These are phyloP conservation scores for Collichthys lucidus DNA, from an alignment of 2,113 vertebrate genomes.

Conservation along the genomic window DNA sequence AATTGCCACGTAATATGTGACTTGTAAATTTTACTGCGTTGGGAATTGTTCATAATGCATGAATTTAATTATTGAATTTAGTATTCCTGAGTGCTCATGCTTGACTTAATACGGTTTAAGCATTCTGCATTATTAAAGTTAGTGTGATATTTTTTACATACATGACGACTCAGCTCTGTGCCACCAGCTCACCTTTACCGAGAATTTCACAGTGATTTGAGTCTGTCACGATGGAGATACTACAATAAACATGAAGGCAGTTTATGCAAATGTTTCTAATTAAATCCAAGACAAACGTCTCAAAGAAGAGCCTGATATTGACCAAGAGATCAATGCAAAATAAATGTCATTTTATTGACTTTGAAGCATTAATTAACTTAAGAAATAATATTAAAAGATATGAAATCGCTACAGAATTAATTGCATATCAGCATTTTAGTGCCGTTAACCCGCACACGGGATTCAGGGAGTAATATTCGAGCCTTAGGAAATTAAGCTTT, in stretches of 20 bases:
- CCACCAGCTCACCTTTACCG: neutral
- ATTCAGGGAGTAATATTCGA: neutral
- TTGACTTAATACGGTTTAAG: constrained; percentile 39
- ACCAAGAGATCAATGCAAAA: constrained; percentile 31
- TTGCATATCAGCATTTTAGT: neutral
- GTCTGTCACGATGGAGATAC: too few species aligned
- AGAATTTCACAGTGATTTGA: neutral
- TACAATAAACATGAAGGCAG: neutral
- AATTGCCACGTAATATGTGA: constrained; percentile 6
- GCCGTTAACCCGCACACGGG: neutral
- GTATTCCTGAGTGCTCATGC: constrained; percentile 48
- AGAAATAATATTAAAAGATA: neutral
- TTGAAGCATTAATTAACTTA: neutral
- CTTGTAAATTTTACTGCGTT: neutral
- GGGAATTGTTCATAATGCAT: constrained; percentile 56
- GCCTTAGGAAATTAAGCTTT: neutral
- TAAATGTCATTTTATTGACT: constrained; percentile 8
- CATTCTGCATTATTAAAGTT: constrained; percentile 63
- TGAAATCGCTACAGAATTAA: neutral
- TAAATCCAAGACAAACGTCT: constrained; percentile 4
- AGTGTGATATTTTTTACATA: constrained; percentile 41
- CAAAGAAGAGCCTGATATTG: constrained; percentile 13
- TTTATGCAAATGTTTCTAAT: neutral
- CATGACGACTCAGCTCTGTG: constrained; percentile 1
- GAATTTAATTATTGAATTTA: constrained; percentile 53